These are phyloP conservation scores for Corydoras sp. DNA, from an alignment of 2,113 vertebrate species.

Conservation along the genomic window DNA sequence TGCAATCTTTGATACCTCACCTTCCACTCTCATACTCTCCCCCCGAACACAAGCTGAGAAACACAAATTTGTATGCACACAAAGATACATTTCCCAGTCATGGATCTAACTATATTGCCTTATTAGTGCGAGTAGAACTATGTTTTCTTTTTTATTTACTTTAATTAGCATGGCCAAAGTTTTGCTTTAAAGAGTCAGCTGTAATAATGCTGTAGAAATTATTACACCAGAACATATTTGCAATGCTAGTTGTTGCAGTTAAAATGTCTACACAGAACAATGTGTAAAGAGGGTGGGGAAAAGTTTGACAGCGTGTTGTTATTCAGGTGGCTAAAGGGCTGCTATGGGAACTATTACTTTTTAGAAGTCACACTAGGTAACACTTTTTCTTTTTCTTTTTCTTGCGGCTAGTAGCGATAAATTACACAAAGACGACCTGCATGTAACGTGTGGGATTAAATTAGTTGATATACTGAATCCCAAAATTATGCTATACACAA, in stretches of 20 bases:
- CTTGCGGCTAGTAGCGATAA: constrained; percentile 14
- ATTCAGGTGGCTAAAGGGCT: constrained; percentile 15
- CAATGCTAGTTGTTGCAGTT: constrained; percentile 5
- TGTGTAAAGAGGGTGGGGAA: constrained; percentile 11
- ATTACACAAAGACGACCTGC: constrained; percentile 22
- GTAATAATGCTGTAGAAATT: not conserved
- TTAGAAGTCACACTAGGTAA: constrained; percentile 16
- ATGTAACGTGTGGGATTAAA: constrained; percentile 39
- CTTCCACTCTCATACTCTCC: constrained; percentile 42
- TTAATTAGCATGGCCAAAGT: not conserved
- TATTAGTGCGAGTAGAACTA: not conserved
- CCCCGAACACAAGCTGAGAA: constrained; percentile 34
- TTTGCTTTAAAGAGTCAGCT: not conserved
- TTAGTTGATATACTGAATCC: constrained; percentile 56
- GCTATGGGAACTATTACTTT: constrained; percentile 13
- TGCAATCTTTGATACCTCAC: constrained; percentile 66
- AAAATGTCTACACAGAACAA: constrained; percentile 1
- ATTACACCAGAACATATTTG: not conserved
- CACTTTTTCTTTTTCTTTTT: constrained; percentile 16
- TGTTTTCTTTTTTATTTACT: not conserved
- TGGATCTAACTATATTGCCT: constrained; percentile 8
- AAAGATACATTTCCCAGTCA: constrained; percentile 1
- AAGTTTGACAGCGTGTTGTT: constrained; percentile 8
- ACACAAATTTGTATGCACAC: constrained; percentile 9
- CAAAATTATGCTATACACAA: no score